Conservation (phyloP, 2,888 invertebrate species). For the Dynastes maya region DNA sequence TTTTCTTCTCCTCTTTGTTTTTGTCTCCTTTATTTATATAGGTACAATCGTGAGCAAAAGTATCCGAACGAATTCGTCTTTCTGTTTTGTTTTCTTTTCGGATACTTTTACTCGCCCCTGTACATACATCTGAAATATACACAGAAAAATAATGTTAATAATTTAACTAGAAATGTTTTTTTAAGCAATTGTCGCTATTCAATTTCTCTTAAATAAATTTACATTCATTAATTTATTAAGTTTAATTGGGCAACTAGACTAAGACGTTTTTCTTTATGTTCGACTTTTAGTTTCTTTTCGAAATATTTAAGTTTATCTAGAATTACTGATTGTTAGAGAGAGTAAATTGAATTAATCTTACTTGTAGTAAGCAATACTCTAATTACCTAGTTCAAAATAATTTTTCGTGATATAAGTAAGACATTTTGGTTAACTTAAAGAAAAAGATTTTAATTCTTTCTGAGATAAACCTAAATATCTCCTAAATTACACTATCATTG, state of each 20-base stretch:
- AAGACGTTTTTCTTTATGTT: background rate
- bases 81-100: no score
- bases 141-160: slow-evolving; percentile 17
- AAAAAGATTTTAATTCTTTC: background rate
- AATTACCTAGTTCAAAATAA: no score
- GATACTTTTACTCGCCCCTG: background rate
- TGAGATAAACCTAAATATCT: slow-evolving; percentile 29
- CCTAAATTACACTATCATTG: slow-evolving; percentile 16
- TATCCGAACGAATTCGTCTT: no score
- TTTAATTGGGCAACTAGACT: slow-evolving; percentile 15
- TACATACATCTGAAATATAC: slow-evolving; percentile 27
- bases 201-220: slow-evolving; percentile 26
- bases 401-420: no score
- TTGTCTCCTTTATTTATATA: no score
- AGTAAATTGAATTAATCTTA: no score
- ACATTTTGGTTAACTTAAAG: background rate
- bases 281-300: slow-evolving; percentile 3
- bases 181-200: slow-evolving; percentile 24
- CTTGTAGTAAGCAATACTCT: no score
- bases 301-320: slow-evolving; percentile 28
- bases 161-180: background rate
- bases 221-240: slow-evolving; percentile 21
- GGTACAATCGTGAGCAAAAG: no score
- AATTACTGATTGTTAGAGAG: background rate
- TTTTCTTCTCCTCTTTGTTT: slow-evolving; percentile 11